Evolutionary conservation across 2,797 vertebrate species (phyloP).

Genomic region (Pipistrellus pygmaeus): DNA sequence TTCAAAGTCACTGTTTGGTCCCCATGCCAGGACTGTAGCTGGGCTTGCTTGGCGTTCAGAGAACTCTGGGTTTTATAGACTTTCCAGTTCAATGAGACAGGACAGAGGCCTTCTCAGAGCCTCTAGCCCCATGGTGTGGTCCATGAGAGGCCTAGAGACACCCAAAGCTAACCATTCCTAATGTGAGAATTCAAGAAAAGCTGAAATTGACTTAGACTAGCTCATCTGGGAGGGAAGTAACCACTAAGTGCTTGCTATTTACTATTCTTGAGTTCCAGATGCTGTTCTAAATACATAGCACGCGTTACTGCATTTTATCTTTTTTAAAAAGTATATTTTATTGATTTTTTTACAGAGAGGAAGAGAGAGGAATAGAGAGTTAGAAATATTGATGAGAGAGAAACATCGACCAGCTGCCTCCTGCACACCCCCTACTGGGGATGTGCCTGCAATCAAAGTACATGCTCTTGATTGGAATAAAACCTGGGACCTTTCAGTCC

Average conservation of each 20-base stretch:
- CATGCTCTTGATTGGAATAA: too few species aligned
- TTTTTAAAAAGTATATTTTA: neutral
- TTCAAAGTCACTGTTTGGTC: conserved; percentile 59
- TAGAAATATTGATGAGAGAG: too few species aligned
- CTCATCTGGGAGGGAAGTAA: neutral
- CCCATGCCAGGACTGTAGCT: neutral
- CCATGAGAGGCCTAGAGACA: neutral
- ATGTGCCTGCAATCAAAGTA: too few species aligned
- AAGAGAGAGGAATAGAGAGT: too few species aligned
- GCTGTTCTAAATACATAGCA: neutral
- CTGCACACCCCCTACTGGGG: too few species aligned
- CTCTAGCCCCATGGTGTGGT: neutral
- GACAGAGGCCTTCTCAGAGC: neutral
- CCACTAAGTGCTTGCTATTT: neutral
- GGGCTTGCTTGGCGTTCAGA: neutral
- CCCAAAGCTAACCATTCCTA: neutral
- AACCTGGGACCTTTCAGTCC: too few species aligned
- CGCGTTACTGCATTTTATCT: neutral
- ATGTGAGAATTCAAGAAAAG: neutral
- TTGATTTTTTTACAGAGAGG: too few species aligned
- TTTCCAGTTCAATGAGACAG: neutral
- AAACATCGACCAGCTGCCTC: too few species aligned
- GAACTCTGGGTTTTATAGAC: conserved; percentile 17
- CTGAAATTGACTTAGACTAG: neutral
- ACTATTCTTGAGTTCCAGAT: neutral